Percentiles rank a stretch among this genome's conserved stretches.
Conservation (phyloP, 2,113 vertebrate genomes). For the Nibea albiflora region DNA sequence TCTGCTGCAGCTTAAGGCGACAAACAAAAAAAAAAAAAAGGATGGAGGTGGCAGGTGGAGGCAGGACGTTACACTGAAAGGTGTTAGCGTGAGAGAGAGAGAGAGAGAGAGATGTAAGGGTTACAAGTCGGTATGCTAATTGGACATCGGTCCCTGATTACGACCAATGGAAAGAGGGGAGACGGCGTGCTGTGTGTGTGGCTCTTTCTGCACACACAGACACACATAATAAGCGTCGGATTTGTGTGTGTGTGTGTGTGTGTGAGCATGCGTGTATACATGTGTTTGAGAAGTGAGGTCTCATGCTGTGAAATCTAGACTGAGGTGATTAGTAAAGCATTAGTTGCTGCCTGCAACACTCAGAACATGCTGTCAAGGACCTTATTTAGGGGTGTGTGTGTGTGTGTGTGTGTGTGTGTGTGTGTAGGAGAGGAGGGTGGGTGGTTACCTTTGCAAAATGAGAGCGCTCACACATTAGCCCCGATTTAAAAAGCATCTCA, state of each 20-base stretch:
- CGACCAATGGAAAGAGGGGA: conserved; percentile 57
- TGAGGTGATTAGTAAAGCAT: conserved; percentile 82
- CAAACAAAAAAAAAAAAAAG: background rate
- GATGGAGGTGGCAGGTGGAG: background rate
- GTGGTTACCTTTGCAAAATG: background rate
- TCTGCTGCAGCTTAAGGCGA: background rate
- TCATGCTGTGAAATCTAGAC: conserved; percentile 80
- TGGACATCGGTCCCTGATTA: conserved; percentile 76
- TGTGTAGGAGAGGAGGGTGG: background rate
- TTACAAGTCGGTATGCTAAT: conserved; percentile 70
- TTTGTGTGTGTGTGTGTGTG: background rate
- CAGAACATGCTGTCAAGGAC: conserved; percentile 64
- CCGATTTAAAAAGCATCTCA: too few relatives aligned
- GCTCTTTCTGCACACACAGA: conserved; percentile 22
- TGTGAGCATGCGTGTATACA: conserved; percentile 12
- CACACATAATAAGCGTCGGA: background rate
- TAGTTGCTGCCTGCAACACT: conserved; percentile 77
- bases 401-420: conserved; percentile 20
- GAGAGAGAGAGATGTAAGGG: conserved; percentile 22
- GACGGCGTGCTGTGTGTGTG: conserved; percentile 20
- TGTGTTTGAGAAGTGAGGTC: conserved; percentile 55
- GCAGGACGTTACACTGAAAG: background rate
- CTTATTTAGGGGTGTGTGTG: conserved; percentile 32
- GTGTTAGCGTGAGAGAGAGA: background rate
- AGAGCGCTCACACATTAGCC: background rate